These are phyloP conservation scores for Augiades crinisus DNA, from an alignment of 2,888 invertebrate species.

Conservation along the genomic window DNA sequence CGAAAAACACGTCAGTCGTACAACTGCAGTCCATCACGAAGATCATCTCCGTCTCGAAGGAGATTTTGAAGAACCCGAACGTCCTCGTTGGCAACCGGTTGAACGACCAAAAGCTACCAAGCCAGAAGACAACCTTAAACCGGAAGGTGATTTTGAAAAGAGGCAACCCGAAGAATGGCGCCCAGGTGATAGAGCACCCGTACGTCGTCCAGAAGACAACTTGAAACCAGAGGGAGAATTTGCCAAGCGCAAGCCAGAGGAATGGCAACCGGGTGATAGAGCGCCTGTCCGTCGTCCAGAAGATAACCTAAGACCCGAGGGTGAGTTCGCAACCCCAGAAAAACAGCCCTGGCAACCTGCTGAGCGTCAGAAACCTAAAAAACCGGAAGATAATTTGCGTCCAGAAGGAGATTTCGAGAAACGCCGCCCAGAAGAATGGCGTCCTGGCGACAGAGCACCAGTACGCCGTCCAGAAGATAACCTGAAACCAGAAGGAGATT, in stretches of 20 bases:
- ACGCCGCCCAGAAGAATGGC: slow-evolving; percentile 63
- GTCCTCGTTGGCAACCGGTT: slow-evolving; percentile 74
- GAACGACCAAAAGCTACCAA: slow-evolving; percentile 81
- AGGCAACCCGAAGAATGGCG: slow-evolving; percentile 70
- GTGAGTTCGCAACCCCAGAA: too few relatives aligned
- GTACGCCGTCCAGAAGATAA: slow-evolving; percentile 74
- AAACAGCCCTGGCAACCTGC: slow-evolving; percentile 60
- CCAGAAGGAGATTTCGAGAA: slow-evolving; percentile 80
- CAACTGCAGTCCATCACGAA: slow-evolving; percentile 82
- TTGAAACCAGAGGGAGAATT: slow-evolving; percentile 77
- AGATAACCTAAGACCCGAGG: too few relatives aligned
- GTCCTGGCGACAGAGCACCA: slow-evolving; percentile 71
- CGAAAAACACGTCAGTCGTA: slow-evolving; percentile 83
- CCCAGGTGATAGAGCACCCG: slow-evolving; percentile 76
- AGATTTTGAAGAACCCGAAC: slow-evolving; percentile 81
- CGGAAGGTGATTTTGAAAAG: slow-evolving; percentile 70
- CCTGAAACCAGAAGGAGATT: slow-evolving; percentile 76
- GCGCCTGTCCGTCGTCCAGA: too few relatives aligned
- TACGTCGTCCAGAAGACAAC: slow-evolving; percentile 81
- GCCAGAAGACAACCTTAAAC: slow-evolving; percentile 63
- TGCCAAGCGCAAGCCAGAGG: slow-evolving; percentile 62
- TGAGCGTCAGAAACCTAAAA: slow-evolving; percentile 57
- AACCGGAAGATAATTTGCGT: slow-evolving; percentile 80
- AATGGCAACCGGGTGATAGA: slow-evolving; percentile 63
- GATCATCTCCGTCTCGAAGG: slow-evolving; percentile 88